Conservation (phyloP, 2,888 invertebrate species). For the Philhelius pedissequus region DNA sequence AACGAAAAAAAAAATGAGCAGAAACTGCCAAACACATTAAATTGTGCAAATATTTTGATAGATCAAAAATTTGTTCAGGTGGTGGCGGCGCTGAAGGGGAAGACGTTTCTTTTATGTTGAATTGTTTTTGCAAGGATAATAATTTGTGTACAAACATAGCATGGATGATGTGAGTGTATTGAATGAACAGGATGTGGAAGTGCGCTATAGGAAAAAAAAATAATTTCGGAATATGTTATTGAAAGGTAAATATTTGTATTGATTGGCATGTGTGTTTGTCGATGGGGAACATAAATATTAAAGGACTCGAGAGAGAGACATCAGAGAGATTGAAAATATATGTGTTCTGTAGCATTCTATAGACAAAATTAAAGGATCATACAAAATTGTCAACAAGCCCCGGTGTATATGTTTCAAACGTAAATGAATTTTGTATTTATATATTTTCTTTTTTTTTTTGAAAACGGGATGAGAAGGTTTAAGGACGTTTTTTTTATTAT, state of each 20-base stretch:
- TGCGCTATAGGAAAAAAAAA: background rate
- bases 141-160: too few species aligned
- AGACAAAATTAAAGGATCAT: background rate
- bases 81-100: background rate
- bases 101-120: background rate
- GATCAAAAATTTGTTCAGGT: constrained; percentile 42
- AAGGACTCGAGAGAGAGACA: background rate
- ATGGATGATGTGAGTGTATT: background rate
- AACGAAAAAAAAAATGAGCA: background rate
- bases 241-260: constrained; percentile 55
- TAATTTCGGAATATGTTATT: constrained; percentile 35
- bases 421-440: background rate
- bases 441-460: background rate
- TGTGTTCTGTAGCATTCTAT: background rate
- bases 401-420: background rate
- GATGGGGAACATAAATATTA: constrained; percentile 21
- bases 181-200: background rate
- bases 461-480: too few species aligned
- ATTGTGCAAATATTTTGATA: constrained; percentile 59
- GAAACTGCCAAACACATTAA: constrained; percentile 57
- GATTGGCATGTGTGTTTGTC: constrained; percentile 43
- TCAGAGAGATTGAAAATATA: background rate
- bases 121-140: constrained; percentile 6
- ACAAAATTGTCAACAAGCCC: background rate
- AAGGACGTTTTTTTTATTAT: background rate